Evolutionary conservation across 2,888 invertebrate species (phyloP), one percentile per base, ranked within the genome.

Genomic region (Ditula angustiorana): DNA sequence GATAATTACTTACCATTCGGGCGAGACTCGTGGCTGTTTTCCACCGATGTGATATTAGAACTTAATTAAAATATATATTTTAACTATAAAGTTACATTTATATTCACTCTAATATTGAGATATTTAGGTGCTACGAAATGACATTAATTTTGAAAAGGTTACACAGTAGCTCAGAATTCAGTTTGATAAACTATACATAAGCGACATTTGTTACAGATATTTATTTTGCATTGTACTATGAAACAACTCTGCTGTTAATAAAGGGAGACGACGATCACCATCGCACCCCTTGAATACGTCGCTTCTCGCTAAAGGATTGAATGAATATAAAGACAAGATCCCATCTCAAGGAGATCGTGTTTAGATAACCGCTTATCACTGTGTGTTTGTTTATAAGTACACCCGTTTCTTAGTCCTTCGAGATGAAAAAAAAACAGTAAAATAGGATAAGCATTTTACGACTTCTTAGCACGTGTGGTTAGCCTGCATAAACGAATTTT

Each of bases 301-400:
- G 30, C 50, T 41, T 63, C 24, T 23, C 41, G 30, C 57, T 33
- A 53, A 64, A 64, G 64, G 64, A 35, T 47, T 59, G 59, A 64
- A 64, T 53, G 58, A 59, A 28, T n/a, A 59, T 53, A 64, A 64
- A 64, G 16, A 37, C 26, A 21, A 58, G 58, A 64, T 47, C 44
- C 50, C 41, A 21, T 33, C 46, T 46, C n/a, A 53, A 59, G 59
- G 28, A 63, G 63, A 64, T 59, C 37, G 59, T 53, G 64, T 53
- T 57, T 59, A 59, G 64, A 59, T 64, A 47, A 24, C 46, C 19
- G 19, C 44, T 61, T 61, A 64, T 64, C 63, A 50, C 37, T 0
- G 13, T 57, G 26, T 53, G 35, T 58, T 35, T 64, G 37, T 64
- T 46, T 59, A 28, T 53, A 23, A 23, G 4, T 11, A 52, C 52